Evolutionary conservation across 2,797 vertebrate genomes (phyloP).

Genomic region (Ibycter americanus): DNA sequence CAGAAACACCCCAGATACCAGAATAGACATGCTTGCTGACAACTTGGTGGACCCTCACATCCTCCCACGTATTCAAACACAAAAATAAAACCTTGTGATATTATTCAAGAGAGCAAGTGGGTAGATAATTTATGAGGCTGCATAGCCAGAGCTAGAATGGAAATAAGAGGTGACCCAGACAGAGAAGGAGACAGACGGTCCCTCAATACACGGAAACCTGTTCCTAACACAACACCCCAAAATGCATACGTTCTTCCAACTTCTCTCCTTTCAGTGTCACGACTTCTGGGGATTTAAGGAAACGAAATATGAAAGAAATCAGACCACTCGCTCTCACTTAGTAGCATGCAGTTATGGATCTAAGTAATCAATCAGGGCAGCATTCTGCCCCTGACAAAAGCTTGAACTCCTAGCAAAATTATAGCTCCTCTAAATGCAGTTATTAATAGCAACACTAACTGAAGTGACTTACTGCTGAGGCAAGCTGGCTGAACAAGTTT

Average conservation of each 20-base stretch:
- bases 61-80: not conserved
- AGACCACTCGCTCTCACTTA: not conserved
- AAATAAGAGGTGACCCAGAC: not conserved
- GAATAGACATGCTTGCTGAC: not conserved
- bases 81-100: not conserved
- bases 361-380: not conserved
- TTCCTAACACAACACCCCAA: not conserved
- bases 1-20: not conserved
- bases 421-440: not conserved
- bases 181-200: not conserved
- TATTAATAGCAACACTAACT: slow-evolving; percentile 44
- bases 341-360: not conserved
- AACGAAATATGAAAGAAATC: not conserved
- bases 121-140: not conserved
- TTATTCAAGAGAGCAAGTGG: not conserved
- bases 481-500: slow-evolving; percentile 29
- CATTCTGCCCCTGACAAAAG: not conserved
- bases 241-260: not conserved
- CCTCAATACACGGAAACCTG: not conserved
- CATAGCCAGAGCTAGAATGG: not conserved
- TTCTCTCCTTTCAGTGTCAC: not conserved
- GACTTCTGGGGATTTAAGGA: not conserved
- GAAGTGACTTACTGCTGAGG: slow-evolving; percentile 3
- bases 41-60: not conserved
- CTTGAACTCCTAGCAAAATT: not conserved